Evolutionary conservation across 2,113 vertebrate genomes (phyloP), one percentile per base, ranked within the genome.

Genomic region (Crotalus tigris): DNA sequence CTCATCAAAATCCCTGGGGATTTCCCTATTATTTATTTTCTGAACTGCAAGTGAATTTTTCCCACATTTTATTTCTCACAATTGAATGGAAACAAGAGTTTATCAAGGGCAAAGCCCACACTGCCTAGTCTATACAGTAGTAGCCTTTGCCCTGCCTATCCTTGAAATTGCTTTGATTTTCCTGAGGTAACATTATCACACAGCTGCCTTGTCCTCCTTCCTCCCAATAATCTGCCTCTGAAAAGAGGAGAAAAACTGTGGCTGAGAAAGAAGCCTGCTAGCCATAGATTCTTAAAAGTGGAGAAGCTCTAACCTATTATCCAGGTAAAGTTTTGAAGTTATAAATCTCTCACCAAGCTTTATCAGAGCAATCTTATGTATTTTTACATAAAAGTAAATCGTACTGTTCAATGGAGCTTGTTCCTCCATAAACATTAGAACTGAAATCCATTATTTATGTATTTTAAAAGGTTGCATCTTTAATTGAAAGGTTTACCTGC

Each of bases 141-240:
- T 53, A 24, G 49, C 55, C 4, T 88, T 92, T 88, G 10, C 21
- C 91, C 91, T 69, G 69, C 24, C 88, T 23, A 24, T 85, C 54
- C 44, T 17, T 81, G 85, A 92, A 90, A 85, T 92, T 85, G 92
- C 75, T 90, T 51, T 85, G 54, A 24, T 90, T 90, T 89, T 92
- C 19, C 92, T 85, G 64, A 85, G 53, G 26, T 58, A 15, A 55
- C 10, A 51, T 21, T 8, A 7, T 13, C 7, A 8, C 19, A 26
- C 33, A 55, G 29, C 23, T 17, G 21, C 19, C 51, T 39, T n/a
- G 23, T 91, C 23, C n/a, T 54, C 46, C 23, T 19, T 55, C 51
- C n/a, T 21, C 59, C 3, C 23, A 49, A 9, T 46, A 90, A 26
- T 61, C 39, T 49, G 11, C 21, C 51, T 26, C 87, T 26, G n/a